Conservation (phyloP, 1,140 invertebrate genomes). For the Drosophila prosaltans region DNA sequence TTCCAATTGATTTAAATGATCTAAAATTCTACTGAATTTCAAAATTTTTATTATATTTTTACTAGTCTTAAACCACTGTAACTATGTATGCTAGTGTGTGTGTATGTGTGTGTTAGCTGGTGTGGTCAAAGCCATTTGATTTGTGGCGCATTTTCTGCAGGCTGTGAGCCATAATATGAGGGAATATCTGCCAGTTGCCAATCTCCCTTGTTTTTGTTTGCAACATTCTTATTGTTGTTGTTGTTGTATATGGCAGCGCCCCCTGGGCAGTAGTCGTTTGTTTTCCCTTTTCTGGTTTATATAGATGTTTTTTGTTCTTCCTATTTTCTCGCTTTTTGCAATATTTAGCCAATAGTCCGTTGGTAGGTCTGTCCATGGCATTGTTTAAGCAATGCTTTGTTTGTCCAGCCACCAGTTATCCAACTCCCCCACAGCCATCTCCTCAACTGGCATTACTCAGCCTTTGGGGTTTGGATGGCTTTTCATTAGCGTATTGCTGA, state of each 20-base stretch:
- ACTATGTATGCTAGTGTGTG: not conserved
- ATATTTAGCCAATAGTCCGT: conserved; percentile 76
- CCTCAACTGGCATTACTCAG: not conserved
- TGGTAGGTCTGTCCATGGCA: conserved; percentile 21
- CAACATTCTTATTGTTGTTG: conserved; percentile 9
- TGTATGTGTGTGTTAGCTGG: not conserved
- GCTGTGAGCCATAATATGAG: conserved; percentile 18
- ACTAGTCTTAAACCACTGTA: not conserved
- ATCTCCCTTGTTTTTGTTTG: conserved; percentile 12
- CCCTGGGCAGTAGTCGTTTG: conserved; percentile 14
- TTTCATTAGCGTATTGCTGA: conserved; percentile 71
- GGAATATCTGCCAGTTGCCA: conserved; percentile 13
- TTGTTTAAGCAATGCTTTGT: conserved; percentile 71
- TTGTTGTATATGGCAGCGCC: not conserved
- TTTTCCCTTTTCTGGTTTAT: conserved; percentile 11
- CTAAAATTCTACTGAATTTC: too few species aligned
- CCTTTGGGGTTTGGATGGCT: conserved; percentile 29
- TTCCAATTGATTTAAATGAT: too few species aligned
- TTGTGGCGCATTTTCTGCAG: conserved; percentile 58
- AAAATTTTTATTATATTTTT: too few species aligned
- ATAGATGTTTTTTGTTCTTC: not conserved
- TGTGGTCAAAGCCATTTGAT: conserved; percentile 43
- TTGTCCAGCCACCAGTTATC: conserved; percentile 18
- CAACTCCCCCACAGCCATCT: too few species aligned
- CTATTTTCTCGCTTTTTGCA: conserved; percentile 42